phyloP scores from a whole-genome alignment of 2,797 vertebrate species.

The Halcyon badia region DNA sequence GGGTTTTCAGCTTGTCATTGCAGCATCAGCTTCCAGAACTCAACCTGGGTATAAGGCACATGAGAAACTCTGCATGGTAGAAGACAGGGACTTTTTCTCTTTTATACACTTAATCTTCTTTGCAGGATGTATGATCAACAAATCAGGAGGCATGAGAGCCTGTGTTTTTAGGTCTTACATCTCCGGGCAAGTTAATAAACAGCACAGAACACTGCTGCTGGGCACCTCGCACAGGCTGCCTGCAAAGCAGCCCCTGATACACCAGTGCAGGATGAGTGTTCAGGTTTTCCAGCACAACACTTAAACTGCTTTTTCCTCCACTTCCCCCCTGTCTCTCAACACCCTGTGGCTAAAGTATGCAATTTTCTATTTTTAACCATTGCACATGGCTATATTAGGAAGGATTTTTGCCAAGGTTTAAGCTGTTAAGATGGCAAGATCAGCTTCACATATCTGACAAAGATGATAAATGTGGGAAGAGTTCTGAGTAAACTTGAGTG shows the following conservation, averaged over 20 bases:
- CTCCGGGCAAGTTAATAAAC: not conserved
- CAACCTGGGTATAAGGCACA: not conserved
- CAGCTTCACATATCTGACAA: not conserved
- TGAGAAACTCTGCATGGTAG: not conserved
- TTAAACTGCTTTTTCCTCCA: not conserved
- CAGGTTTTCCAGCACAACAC: not conserved
- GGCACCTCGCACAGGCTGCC: accelerated
- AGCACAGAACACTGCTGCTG: accelerated
- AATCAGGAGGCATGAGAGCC: not conserved
- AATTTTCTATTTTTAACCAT: not conserved
- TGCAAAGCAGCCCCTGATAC: not conserved
- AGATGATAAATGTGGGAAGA: not conserved
- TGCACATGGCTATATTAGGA: not conserved
- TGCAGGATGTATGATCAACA: not conserved
- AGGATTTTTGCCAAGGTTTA: not conserved
- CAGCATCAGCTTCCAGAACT: not conserved
- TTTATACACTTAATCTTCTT: not conserved
- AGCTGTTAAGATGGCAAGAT: not conserved
- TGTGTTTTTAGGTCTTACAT: not conserved
- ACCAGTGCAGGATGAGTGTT: accelerated
- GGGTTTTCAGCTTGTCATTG: not conserved
- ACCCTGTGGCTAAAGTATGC: not conserved
- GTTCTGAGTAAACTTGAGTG: not conserved
- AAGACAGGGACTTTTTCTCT: not conserved
- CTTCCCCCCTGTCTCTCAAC: not conserved